Evolutionary conservation across 2,113 vertebrate species (phyloP).

Genomic region (Pygathrix nemaeus): DNA sequence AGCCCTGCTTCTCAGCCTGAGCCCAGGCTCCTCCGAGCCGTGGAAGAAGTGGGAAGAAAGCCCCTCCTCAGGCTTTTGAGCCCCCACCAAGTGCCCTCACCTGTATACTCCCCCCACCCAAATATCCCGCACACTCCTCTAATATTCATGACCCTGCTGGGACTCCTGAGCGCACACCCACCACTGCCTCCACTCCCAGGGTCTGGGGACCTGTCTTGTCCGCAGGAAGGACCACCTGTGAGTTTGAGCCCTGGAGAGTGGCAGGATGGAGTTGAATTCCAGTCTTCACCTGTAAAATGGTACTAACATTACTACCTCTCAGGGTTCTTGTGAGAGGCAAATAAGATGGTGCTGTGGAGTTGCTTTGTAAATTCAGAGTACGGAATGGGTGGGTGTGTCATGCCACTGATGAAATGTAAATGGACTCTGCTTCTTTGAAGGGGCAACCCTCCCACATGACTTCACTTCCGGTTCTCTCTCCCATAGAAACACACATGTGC

Average conservation of each 20-base stretch:
- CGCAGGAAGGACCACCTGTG: neutral
- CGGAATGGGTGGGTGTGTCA: neutral
- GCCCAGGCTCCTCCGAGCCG: slow-evolving; percentile 76
- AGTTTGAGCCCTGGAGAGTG: neutral
- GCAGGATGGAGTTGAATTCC: slow-evolving; percentile 34
- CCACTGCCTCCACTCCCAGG: neutral
- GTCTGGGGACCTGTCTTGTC: neutral
- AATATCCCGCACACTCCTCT: neutral
- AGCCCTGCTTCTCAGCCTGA: slow-evolving; percentile 82
- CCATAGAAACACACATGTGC: rapidly evolving
- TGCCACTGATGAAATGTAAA: neutral
- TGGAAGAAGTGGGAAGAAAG: slow-evolving; percentile 75
- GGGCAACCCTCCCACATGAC: neutral
- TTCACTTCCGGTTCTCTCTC: neutral
- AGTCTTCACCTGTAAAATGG: neutral
- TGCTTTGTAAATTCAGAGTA: neutral
- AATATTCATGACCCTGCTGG: neutral
- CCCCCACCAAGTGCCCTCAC: slow-evolving; percentile 12
- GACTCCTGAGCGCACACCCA: neutral
- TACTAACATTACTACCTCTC: neutral
- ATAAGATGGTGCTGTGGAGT: neutral
- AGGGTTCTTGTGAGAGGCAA: neutral
- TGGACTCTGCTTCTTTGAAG: neutral
- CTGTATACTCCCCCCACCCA: neutral
- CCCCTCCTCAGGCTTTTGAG: slow-evolving; percentile 54